Base-by-base conservation (phyloP, 2,888 invertebrate species). In the Ennomos erosarius region DNA sequence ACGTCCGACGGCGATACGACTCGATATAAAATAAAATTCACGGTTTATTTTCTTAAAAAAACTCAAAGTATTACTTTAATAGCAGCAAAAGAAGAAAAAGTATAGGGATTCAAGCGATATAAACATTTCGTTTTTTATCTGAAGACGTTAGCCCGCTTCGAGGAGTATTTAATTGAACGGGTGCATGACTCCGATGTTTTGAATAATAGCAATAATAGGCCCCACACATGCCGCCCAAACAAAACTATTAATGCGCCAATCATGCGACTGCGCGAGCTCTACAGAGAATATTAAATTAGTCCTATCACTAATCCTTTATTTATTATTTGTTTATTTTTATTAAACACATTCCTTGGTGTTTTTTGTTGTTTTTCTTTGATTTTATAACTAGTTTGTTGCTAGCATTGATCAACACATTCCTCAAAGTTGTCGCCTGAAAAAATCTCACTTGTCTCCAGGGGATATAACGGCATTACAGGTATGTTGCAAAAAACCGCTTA, bases 21-120 rank as follows among this genome's bases (percentile, higher is more conserved):
- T 71, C 81, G 84, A 86, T 87, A 86, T 87, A 87, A 84, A 87
- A 88, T 83, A 74, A 84, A 86, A 85, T 84, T 81, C 77, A 81
- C 74, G 71, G 75, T 81, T 83, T 86, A 84, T 81, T 85, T 86
- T 71, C 46, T 76, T 74, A 81, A 82, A 84, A 81, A 76, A 76
- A 73, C 71, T 59, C 44, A 63, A 74, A 73, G 83, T 81, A 87
- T 84, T 82, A 81, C 83, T 86, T 87, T 88, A 88, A 90, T 89
- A 87, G 86, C 87, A 79, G 78, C 78, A 88, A 87, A 84, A 82
- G 69, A 73, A 87, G 70, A 75, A 86, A 84, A 81, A 79, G 65
- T 62, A 64, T 65, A 47, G 72, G 75, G 79, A 79, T 84, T 73
- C 75, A 81, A 79, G 69, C 81, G 78, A 85, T 84, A 81, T 82